Conservation (phyloP, 2,113 vertebrate genomes). For the Chloebia gouldiae region DNA sequence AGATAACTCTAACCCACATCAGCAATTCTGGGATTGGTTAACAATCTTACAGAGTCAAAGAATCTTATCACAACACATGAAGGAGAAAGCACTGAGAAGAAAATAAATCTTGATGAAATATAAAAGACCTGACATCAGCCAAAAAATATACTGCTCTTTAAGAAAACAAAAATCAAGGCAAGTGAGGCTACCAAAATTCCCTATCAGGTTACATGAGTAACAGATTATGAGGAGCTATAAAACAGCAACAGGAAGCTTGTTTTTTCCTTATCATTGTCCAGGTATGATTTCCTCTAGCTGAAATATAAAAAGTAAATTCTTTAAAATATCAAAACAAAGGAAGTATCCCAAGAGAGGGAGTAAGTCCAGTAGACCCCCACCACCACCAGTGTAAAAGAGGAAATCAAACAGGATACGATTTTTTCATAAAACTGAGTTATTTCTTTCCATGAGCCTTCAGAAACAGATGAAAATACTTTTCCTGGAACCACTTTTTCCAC, state of each 20-base stretch:
- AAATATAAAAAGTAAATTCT: background rate
- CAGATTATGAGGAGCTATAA: background rate
- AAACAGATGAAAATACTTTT: background rate
- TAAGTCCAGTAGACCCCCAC: background rate
- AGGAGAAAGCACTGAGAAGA: background rate
- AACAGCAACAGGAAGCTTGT: background rate
- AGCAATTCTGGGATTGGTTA: background rate
- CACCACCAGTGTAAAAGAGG: background rate
- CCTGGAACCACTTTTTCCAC: background rate
- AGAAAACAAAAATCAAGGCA: background rate
- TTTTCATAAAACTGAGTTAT: background rate
- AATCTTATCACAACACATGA: background rate
- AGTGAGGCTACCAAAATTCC: background rate
- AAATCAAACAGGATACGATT: background rate
- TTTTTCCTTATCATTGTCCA: background rate
- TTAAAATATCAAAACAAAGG: background rate
- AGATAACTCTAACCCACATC: background rate
- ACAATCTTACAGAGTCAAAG: background rate
- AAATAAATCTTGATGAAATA: background rate
- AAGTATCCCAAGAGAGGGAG: background rate
- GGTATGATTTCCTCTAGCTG: background rate
- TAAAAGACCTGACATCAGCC: background rate
- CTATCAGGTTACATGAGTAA: background rate
- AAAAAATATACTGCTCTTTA: background rate
- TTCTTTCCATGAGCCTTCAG: background rate